These are phyloP conservation scores for Mactromeris polynyma DNA, from an alignment of 2,888 invertebrate species.

Conservation along the genomic window DNA sequence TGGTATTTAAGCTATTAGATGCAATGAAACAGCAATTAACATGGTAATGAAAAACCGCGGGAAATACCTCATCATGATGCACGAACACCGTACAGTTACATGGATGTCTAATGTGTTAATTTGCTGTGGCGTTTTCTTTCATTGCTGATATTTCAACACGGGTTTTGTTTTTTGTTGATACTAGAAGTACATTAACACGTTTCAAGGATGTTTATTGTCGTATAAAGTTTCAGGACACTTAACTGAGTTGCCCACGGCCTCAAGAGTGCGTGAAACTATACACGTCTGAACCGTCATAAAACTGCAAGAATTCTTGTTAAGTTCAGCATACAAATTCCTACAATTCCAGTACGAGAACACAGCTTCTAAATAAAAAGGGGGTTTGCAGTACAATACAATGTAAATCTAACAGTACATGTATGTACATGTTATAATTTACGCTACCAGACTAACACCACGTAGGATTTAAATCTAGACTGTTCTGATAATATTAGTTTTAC, in stretches of 20 bases:
- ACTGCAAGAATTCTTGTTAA: not conserved
- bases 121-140: not conserved
- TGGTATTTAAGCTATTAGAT: not conserved
- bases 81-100: not conserved
- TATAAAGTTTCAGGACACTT: not conserved
- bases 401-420: too few relatives aligned
- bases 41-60: not conserved
- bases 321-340: not conserved
- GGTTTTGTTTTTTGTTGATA: not conserved
- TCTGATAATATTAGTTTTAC: too few relatives aligned
- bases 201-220: not conserved
- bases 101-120: not conserved
- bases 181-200: not conserved
- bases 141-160: not conserved
- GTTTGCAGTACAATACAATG: too few relatives aligned
- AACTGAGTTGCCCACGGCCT: not conserved
- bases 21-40: conserved; percentile 9
- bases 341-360: too few relatives aligned
- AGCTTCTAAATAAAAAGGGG: too few relatives aligned
- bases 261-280: not conserved
- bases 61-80: not conserved
- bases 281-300: not conserved
- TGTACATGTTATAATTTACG: too few relatives aligned
- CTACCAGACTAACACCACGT: too few relatives aligned
- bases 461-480: too few relatives aligned